Conservation (phyloP, 2,113 vertebrate genomes). For the Oreochromis niloticus region DNA sequence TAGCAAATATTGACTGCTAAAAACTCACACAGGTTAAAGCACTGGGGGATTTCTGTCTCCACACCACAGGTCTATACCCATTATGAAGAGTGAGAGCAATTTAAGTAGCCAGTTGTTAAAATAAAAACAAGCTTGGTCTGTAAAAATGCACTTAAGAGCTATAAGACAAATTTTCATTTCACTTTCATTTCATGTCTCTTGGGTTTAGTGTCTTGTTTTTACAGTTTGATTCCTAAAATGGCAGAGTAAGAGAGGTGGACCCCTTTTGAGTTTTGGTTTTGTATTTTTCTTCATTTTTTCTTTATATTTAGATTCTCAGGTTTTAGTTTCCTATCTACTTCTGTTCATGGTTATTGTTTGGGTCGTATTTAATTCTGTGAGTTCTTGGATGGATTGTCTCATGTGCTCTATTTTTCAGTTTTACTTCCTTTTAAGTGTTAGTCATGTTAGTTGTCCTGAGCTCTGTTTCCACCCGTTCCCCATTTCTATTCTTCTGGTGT, state of each 20-base stretch:
- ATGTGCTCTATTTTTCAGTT: not conserved
- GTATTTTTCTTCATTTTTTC: not conserved
- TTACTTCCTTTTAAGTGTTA: not conserved
- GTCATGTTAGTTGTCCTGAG: not conserved
- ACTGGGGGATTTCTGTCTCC: not conserved
- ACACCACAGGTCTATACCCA: not conserved
- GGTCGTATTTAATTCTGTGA: not conserved
- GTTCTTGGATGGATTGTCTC: not conserved
- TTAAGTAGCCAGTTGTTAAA: not conserved
- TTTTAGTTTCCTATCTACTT: not conserved
- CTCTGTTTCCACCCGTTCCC: not conserved
- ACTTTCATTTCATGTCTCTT: not conserved
- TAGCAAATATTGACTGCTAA: not conserved
- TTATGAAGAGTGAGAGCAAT: not conserved
- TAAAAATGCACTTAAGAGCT: not conserved
- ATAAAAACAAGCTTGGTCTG: not conserved
- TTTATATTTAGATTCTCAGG: not conserved
- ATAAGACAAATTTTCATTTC: not conserved
- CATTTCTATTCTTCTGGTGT: not conserved
- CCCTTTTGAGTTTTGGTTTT: not conserved
- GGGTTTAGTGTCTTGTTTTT: not conserved
- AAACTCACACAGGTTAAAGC: not conserved
- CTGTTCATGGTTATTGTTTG: not conserved
- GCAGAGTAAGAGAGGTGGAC: not conserved
- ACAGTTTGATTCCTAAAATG: not conserved